These are phyloP conservation scores for Actinemys pallida DNA, from an alignment of 2,113 vertebrate genomes.

Conservation along the genomic window DNA sequence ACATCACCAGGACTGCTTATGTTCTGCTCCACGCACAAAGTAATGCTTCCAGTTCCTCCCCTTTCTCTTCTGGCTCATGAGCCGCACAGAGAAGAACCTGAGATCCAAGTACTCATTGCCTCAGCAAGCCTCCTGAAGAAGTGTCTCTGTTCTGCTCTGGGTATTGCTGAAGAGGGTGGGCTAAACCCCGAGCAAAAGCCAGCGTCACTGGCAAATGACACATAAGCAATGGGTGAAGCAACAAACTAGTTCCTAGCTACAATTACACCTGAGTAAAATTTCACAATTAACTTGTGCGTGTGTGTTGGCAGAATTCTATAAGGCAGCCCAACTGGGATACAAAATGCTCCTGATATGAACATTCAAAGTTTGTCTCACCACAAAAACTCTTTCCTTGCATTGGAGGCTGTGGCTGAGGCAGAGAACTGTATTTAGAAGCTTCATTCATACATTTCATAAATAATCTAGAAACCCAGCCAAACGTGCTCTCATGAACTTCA, in stretches of 20 bases:
- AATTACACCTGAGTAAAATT: neutral
- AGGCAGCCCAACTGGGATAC: neutral
- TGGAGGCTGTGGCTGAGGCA: no score
- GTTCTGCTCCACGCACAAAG: neutral
- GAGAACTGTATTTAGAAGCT: no score
- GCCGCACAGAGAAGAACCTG: neutral
- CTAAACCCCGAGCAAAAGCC: neutral
- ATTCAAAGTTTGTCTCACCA: no score
- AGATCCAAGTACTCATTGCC: neutral
- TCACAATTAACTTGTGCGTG: neutral
- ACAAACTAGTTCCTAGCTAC: neutral
- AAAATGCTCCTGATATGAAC: neutral
- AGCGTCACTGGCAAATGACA: neutral
- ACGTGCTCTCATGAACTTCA: no score
- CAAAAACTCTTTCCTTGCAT: no score
- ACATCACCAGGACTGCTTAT: neutral
- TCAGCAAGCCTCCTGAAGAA: neutral
- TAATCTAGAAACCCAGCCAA: neutral
- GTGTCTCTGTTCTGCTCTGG: neutral
- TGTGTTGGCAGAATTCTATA: neutral
- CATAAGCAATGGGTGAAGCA: neutral
- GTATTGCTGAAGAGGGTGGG: neutral
- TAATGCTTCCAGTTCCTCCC: neutral
- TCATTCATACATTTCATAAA: no score
- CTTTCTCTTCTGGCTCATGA: neutral